phyloP scores from a whole-genome alignment of 2,113 vertebrate genomes.

The Elachura formosa region DNA sequence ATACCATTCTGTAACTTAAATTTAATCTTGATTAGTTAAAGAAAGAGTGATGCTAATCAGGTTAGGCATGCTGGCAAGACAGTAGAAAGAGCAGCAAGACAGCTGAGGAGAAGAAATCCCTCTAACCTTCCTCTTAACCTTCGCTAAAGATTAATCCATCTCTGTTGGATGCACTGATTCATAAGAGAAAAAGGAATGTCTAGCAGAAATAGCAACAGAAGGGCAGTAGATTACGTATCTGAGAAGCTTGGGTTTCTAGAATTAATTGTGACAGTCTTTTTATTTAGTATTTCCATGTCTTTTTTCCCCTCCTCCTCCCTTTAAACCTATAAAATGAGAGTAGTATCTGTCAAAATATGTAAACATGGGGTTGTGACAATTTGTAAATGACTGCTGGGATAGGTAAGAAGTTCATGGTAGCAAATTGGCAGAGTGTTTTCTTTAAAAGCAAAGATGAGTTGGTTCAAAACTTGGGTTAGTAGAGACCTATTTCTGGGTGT shows the following conservation, averaged over 20 bases:
- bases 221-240: background rate
- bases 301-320: background rate
- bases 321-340: background rate
- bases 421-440: background rate
- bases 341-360: background rate
- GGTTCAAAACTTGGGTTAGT: background rate
- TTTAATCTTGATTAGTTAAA: constrained; percentile 5
- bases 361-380: background rate
- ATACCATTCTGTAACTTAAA: background rate
- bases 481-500: background rate
- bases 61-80: background rate
- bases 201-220: background rate
- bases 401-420: background rate
- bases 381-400: background rate
- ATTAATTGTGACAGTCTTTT: background rate
- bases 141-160: background rate
- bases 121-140: background rate
- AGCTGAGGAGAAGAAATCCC: background rate
- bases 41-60: background rate
- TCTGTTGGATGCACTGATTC: background rate
- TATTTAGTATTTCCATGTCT: background rate
- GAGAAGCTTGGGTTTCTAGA: background rate
- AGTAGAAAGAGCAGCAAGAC: background rate
- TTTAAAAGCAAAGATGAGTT: background rate
- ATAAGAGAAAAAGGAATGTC: background rate